These are phyloP conservation scores for Sminthopsis crassicaudata DNA, from an alignment of 2,113 vertebrate species.

Conservation along the genomic window DNA sequence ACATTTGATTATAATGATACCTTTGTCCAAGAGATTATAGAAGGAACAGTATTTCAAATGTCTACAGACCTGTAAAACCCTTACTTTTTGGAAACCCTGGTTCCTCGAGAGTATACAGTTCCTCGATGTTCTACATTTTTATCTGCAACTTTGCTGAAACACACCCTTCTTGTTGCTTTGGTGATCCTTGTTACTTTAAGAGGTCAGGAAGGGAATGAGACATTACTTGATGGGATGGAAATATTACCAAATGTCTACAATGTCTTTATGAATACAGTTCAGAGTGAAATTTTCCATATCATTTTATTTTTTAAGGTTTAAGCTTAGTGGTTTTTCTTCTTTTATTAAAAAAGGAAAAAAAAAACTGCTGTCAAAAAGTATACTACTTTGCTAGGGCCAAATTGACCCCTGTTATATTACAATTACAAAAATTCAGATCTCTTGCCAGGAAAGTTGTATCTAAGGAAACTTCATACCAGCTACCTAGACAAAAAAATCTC, in stretches of 20 bases:
- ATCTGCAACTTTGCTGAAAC: conserved; percentile 41
- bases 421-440: neutral
- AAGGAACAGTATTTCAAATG: neutral
- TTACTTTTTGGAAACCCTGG: neutral
- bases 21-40: neutral
- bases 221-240: conserved; percentile 46
- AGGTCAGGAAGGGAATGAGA: conserved; percentile 54
- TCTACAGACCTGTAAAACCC: neutral
- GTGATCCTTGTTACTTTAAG: conserved; percentile 11
- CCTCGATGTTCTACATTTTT: neutral
- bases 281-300: conserved; percentile 53
- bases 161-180: neutral
- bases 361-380: neutral
- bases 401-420: neutral
- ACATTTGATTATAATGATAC: neutral
- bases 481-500: neutral
- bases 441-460: no score
- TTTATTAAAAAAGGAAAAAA: conserved; percentile 3
- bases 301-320: conserved; percentile 31
- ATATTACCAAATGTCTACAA: conserved; percentile 43
- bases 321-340: neutral
- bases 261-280: neutral
- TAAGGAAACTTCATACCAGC: neutral
- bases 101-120: neutral
- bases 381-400: neutral